Base-by-base conservation (phyloP, 2,797 vertebrate genomes). In the Pteropus rufus region DNA sequence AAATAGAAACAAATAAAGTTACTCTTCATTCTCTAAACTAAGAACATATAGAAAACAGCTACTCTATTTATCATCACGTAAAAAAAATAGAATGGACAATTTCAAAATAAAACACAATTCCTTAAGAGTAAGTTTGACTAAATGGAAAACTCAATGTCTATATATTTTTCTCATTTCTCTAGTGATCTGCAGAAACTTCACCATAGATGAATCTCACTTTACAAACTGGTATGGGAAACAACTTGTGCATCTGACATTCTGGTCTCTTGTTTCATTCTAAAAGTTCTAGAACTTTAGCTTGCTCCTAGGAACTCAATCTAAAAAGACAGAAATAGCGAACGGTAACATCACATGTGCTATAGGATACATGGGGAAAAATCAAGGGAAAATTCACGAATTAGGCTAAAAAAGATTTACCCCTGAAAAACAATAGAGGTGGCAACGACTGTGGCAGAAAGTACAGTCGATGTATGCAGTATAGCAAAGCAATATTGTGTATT, bases 221-320 rank as follows among this genome's bases (percentile, higher is more conserved):
- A 34, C 34, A 92, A 91, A 85, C 29, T 60, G 39, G 34, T 19
- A 8, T 87, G 39, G 14, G 58, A 89, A 93, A 76, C 44, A 56
- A 92, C 24, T 29, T 21, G 16, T 67, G 34, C 21, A 67, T 41
- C n/a, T 34, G 62, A 87, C 76, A 90, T 80, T 69, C 73, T 41
- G n/a, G 12, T 79, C 29, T 81, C 60, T 87, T 88, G 2, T 24
- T 73, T 90, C 89, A 91, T 80, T 67, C 46, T 73, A 80, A 92
- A 52, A 36, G 89, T 87, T 95, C 92, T 90, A 84, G 73, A 91
- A 72, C 62, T 88, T 93, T 62, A 89, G 67, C 72, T 80, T 91
- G 54, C 49, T 89, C 67, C 85, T 76, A 75, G 39, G 24, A 88
- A 82, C 26, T 64, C 46, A 64, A 19, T 73, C 67, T 89, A 75